Evolutionary conservation across 2,113 vertebrate genomes (phyloP).

Genomic region (Anguilla japonica): DNA sequence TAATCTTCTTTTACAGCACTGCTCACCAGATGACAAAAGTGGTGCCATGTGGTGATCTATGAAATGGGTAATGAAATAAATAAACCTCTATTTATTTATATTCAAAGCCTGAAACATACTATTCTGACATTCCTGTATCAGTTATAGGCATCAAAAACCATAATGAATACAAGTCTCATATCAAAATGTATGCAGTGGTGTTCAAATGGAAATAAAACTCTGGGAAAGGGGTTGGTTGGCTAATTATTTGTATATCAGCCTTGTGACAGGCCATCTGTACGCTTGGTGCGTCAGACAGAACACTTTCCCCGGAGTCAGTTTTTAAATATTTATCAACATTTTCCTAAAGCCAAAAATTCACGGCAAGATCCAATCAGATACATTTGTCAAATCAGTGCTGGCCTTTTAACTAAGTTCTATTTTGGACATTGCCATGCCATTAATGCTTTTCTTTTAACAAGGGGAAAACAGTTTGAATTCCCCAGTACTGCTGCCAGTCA

Average conservation of each 20-base stretch:
- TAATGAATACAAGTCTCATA: too few species aligned
- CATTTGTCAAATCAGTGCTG: background rate
- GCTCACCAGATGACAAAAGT: constrained; percentile 16
- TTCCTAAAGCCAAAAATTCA: background rate
- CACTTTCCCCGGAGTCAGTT: background rate
- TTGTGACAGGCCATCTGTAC: background rate
- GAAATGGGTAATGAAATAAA: background rate
- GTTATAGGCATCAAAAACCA: too few species aligned
- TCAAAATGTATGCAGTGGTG: too few species aligned
- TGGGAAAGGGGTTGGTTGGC: background rate
- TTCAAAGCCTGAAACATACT: background rate
- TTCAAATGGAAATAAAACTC: too few species aligned
- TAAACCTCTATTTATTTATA: background rate
- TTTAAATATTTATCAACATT: background rate
- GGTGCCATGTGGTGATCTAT: background rate
- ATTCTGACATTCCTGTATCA: too few species aligned
- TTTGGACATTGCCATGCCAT: too few species aligned
- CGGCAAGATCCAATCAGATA: background rate
- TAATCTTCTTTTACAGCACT: background rate
- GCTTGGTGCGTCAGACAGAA: background rate
- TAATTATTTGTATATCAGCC: background rate
- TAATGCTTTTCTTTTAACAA: too few species aligned
- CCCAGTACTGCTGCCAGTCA: background rate
- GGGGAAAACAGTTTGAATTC: background rate
- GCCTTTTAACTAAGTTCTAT: too few species aligned